phyloP scores from a whole-genome alignment of 2,797 vertebrate genomes.

The Poecilia velifera region DNA sequence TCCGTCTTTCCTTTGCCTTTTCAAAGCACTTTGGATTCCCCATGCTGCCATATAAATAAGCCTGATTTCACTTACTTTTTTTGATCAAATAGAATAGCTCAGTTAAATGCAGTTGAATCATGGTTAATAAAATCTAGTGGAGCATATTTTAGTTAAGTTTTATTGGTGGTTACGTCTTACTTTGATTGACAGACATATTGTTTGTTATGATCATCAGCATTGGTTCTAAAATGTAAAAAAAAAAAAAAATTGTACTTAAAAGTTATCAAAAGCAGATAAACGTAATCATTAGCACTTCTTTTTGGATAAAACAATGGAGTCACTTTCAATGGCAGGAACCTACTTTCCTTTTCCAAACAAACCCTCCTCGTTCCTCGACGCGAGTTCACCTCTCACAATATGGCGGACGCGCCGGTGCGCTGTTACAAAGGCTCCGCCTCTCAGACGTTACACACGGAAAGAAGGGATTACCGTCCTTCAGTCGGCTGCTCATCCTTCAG shows the following conservation, averaged over 20 bases:
- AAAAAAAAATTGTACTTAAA: too few relatives aligned
- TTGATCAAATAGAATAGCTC: neutral
- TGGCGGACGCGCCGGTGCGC: neutral
- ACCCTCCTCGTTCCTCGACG: neutral
- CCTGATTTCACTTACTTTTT: too few relatives aligned
- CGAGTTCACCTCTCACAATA: slow-evolving; percentile 1
- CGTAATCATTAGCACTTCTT: neutral
- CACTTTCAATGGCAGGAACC: too few relatives aligned
- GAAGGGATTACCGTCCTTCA: slow-evolving; percentile 4
- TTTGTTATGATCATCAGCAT: neutral
- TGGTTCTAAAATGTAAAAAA: neutral
- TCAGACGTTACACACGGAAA: slow-evolving; percentile 40
- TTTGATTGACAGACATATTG: neutral
- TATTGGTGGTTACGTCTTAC: neutral
- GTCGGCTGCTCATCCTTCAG: neutral
- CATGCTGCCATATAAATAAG: too few relatives aligned
- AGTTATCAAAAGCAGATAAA: neutral
- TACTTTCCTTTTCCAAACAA: neutral
- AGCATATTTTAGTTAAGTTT: neutral
- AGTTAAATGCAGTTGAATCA: neutral
- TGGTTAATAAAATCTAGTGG: neutral
- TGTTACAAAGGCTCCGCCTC: slow-evolving; percentile 18
- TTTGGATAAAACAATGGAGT: neutral
- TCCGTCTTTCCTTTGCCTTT: neutral
- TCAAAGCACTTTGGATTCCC: too few relatives aligned